Evolutionary conservation across 2,888 invertebrate species (phyloP), one percentile per base, ranked within the genome.

Genomic region (Torymus auratus): DNA sequence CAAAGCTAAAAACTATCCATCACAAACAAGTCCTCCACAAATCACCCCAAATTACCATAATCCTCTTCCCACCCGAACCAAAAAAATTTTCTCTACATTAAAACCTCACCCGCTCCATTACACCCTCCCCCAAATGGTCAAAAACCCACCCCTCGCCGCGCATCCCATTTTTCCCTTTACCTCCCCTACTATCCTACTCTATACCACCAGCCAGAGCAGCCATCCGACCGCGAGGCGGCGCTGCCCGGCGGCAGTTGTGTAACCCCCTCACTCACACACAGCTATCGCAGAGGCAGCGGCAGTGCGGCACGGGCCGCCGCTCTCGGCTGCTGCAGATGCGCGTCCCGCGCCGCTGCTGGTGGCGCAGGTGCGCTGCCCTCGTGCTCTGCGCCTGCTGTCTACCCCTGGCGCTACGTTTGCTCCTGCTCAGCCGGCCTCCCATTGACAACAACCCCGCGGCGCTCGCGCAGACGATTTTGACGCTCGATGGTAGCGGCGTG

Each of bases 311-410:
- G 52, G 20, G 71, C 71, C 50, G 71, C 53, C 56, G 28, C 28
- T 28, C 28, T 28, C 28, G 56, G 69, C 61, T 50, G 76, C 55
- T 20, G 71, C 71, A 71, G 71, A 41, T 13, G 84, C 80, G 17
- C 10, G 23, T 50, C 5, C n/a, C 20, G 52, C 53, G 53, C 23
- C 65, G 77, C 85, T 85, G 85, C 85, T 78, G 83, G 70, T 85
- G 84, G 84, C 86, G 86, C 79, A 85, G 84, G 78, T 75, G 41
- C 50, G 71, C 52, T n/a, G 65, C 53, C 53, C 56, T 82, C 23
- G 82, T 17, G 80, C 83, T 20, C 81, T 79, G 23, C 87, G 87
- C 61, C 78, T 87, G 53, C 73, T 88, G 69, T 78, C 83, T 67
- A 83, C 83, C 79, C 3, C 12, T 50, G 20, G 61, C 62, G 11